These are phyloP conservation scores for Phengaris arion DNA, from an alignment of 2,888 invertebrate species.

Conservation along the genomic window DNA sequence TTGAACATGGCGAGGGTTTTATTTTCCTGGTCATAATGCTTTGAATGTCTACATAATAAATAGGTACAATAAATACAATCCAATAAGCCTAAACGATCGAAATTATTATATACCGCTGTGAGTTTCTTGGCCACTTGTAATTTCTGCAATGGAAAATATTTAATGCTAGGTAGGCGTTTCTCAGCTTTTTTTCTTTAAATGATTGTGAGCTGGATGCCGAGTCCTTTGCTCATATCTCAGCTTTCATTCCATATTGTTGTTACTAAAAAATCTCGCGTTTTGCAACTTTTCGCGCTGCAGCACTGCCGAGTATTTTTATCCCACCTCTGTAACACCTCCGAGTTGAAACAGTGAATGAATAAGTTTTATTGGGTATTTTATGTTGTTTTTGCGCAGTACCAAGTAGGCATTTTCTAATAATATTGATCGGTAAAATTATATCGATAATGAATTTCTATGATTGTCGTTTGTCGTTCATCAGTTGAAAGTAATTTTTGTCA, in stretches of 20 bases:
- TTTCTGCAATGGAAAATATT: background rate
- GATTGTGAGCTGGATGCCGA: no score
- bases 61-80: background rate
- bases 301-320: background rate
- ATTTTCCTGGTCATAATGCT: no score
- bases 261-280: background rate
- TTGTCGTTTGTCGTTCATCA: background rate
- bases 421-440: background rate
- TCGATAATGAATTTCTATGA: background rate
- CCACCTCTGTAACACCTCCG: background rate
- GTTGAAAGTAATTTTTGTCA: constrained; percentile 25
- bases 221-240: background rate
- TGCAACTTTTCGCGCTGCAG: background rate
- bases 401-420: no score
- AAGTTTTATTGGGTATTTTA: no score
- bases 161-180: background rate
- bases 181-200: background rate
- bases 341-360: background rate
- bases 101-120: background rate
- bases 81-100: background rate
- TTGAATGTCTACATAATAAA: no score
- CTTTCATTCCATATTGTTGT: background rate
- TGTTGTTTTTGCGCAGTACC: no score
- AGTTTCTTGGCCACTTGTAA: background rate
- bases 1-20: no score